phyloP scores from a whole-genome alignment of 2,888 invertebrate species.

The Onthophagus sagittarius region DNA sequence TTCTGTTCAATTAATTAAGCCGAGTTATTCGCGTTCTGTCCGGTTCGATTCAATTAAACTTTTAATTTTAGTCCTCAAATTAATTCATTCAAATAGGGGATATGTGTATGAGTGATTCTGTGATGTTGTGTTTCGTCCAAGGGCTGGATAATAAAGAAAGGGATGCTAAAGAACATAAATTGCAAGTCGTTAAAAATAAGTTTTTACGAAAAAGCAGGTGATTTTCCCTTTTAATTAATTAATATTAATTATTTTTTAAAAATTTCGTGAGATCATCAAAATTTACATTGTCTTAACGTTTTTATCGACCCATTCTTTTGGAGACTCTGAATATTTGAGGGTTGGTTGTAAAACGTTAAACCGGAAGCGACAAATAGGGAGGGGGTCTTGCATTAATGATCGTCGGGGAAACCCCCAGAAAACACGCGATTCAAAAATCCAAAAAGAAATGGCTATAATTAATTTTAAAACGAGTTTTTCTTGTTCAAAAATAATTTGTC shows the following conservation, averaged over 20 bases:
- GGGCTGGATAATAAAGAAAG: conserved; percentile 55
- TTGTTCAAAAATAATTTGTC: not conserved
- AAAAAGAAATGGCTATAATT: no score
- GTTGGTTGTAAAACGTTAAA: not conserved
- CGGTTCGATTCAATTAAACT: no score
- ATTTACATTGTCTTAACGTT: not conserved
- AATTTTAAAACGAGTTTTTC: not conserved
- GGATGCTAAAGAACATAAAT: conserved; percentile 39
- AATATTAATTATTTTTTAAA: not conserved
- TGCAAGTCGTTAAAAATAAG: conserved; percentile 42
- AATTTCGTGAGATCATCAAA: not conserved
- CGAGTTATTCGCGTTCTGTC: no score
- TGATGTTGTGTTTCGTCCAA: conserved; percentile 70
- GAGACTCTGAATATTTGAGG: not conserved
- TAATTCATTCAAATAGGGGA: not conserved
- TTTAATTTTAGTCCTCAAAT: no score
- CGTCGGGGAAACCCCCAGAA: not conserved
- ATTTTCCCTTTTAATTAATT: conserved; percentile 21
- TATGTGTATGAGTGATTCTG: conserved; percentile 45
- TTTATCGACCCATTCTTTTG: not conserved
- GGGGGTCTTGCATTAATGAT: not conserved
- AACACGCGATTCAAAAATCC: not conserved
- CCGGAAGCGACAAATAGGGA: not conserved
- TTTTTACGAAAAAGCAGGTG: conserved; percentile 44
- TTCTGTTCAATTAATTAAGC: not conserved